A percentile compares a stretch with the other conserved stretches of the same genome.
phyloP scores from a whole-genome alignment of 2,113 vertebrate species.

The Pseudopipra pipra region DNA sequence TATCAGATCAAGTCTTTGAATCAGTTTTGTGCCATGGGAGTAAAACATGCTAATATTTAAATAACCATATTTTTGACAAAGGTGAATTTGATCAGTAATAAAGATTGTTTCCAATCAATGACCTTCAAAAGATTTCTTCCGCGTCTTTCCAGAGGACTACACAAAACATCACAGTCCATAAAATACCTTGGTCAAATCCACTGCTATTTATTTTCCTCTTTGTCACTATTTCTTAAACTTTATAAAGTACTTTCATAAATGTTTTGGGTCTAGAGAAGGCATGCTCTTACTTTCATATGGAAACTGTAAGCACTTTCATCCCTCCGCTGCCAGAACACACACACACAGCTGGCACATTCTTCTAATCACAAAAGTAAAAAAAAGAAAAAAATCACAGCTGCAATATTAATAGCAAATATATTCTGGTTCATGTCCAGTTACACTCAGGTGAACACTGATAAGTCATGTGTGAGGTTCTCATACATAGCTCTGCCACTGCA shows the following conservation, averaged over 20 bases:
- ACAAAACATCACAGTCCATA: slow-evolving; percentile 61
- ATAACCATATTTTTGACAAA: slow-evolving; percentile 53
- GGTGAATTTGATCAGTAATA: slow-evolving; percentile 47
- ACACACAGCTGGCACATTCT: background rate
- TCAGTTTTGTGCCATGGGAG: slow-evolving; percentile 9
- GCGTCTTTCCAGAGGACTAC: slow-evolving; percentile 44
- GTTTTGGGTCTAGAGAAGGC: slow-evolving; percentile 50
- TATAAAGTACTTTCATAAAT: slow-evolving; percentile 60
- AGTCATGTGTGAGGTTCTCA: slow-evolving; percentile 19
- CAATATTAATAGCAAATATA: slow-evolving; percentile 30
- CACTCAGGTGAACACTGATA: slow-evolving; percentile 42
- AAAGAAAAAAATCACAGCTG: background rate
- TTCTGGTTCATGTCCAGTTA: slow-evolving; percentile 40
- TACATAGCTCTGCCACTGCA: background rate
- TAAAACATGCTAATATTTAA: slow-evolving; percentile 46
- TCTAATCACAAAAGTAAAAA: background rate
- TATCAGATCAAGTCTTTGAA: slow-evolving; percentile 53
- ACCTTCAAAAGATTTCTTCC: slow-evolving; percentile 61
- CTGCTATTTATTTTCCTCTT: slow-evolving; percentile 66
- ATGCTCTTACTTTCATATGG: slow-evolving; percentile 56
- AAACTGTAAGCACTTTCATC: background rate
- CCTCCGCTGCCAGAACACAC: background rate
- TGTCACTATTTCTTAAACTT: slow-evolving; percentile 59
- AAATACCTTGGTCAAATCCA: slow-evolving; percentile 62
- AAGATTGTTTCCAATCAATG: slow-evolving; percentile 63